A percentile compares a stretch with the other conserved stretches of the same genome.
These are phyloP conservation scores for Porites australiensis DNA, from an alignment of 64 coral and sea anemone genomes.

Conservation along the genomic window DNA sequence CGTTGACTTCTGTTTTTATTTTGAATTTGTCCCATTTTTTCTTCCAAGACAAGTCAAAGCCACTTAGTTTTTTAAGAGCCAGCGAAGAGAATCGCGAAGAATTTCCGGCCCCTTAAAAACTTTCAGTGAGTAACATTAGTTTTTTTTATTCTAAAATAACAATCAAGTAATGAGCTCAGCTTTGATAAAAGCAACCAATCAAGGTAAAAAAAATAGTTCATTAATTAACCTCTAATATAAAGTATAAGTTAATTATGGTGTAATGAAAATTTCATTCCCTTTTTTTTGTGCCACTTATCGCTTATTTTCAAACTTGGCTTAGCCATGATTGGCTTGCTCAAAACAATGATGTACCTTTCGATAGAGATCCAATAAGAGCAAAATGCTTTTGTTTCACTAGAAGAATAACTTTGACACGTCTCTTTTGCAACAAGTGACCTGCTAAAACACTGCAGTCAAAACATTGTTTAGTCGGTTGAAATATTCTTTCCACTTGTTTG, in stretches of 20 bases:
- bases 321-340: not conserved
- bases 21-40: not conserved
- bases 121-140: constrained; percentile 11
- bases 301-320: not conserved
- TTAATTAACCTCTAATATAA: constrained; percentile 13
- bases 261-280: not conserved
- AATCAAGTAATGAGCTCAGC: constrained; percentile 13
- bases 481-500: constrained; percentile 42
- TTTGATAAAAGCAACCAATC: constrained; percentile 18
- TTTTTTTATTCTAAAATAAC: constrained; percentile 2
- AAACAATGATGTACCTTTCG: not conserved
- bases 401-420: constrained; percentile 29
- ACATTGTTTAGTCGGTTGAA: constrained; percentile 50
- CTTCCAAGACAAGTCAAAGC: not conserved
- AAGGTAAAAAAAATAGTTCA: not conserved
- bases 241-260: not conserved
- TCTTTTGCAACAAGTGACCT: constrained; percentile 12
- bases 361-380: not conserved
- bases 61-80: constrained; percentile 1
- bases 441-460: constrained; percentile 29
- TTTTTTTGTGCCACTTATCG: not conserved
- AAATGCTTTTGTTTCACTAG: constrained; percentile 12
- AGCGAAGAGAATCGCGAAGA: constrained; percentile 17
- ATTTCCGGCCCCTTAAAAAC: constrained; percentile 30
- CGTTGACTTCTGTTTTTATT: not conserved